Conservation (phyloP, 2,113 vertebrate species). For the Gila orcuttii region DNA sequence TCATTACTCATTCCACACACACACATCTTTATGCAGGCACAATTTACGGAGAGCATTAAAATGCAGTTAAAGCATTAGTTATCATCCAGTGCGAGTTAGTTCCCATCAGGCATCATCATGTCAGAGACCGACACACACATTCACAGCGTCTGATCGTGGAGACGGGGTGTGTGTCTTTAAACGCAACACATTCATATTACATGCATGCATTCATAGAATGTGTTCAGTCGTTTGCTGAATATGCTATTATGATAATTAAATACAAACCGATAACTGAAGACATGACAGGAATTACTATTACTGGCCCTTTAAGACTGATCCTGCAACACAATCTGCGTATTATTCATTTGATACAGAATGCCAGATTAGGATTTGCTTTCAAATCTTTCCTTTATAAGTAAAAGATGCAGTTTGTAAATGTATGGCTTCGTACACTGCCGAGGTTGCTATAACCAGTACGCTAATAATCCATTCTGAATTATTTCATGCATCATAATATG, state of each 20-base stretch:
- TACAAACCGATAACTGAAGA: not conserved
- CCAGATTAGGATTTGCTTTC: not conserved
- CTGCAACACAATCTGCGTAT: not conserved
- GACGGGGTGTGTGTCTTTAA: not conserved
- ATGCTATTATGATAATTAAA: not conserved
- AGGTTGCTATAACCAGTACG: too few relatives aligned
- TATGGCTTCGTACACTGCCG: too few relatives aligned
- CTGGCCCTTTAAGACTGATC: conserved; percentile 4
- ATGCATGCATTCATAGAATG: not conserved
- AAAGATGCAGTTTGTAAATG: not conserved
- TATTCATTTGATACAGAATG: too few relatives aligned
- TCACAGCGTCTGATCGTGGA: not conserved
- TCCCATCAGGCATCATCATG: not conserved
- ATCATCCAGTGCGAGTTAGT: not conserved
- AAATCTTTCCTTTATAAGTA: not conserved
- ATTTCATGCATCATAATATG: not conserved
- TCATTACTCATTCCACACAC: not conserved
- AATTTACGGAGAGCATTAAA: not conserved
- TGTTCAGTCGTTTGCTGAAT: not conserved
- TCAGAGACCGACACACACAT: conserved; percentile 1
- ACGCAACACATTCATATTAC: not conserved
- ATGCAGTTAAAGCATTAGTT: not conserved
- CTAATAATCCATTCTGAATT: too few relatives aligned
- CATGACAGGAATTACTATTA: not conserved
- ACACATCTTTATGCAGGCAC: not conserved